Evolutionary conservation across 2,888 invertebrate genomes (phyloP).

Genomic region (Formica aserva): DNA sequence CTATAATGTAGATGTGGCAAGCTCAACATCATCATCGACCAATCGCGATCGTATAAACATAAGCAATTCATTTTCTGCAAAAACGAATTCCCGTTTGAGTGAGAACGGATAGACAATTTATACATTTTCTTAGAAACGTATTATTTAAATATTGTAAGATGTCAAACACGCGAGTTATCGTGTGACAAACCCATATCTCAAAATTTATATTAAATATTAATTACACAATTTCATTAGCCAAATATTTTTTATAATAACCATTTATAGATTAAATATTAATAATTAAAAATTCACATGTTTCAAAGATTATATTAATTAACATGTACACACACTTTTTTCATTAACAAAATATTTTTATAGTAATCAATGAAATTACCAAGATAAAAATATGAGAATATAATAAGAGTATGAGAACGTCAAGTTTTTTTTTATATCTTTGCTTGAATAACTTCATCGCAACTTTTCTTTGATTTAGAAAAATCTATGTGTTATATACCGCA

Average conservation of each 20-base stretch:
- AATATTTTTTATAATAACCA: not conserved
- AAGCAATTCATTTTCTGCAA: conserved; percentile 41
- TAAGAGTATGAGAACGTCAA: not conserved
- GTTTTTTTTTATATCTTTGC: not conserved
- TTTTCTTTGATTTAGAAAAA: conserved; percentile 21
- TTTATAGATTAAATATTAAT: not conserved
- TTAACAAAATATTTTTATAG: not conserved
- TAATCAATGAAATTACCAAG: not conserved
- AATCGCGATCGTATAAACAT: conserved; percentile 51
- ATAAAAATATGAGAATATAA: not conserved
- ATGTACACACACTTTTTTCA: not conserved
- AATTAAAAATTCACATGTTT: not conserved
- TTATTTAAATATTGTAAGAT: not conserved
- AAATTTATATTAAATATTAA: not conserved
- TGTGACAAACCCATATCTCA: not conserved
- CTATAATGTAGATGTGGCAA: conserved; percentile 46
- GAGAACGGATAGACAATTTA: not conserved
- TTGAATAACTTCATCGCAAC: conserved; percentile 3
- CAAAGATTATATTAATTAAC: not conserved
- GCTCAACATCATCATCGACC: conserved; percentile 49
- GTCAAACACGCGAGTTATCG: not conserved
- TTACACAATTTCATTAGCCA: not conserved
- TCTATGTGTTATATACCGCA: not conserved
- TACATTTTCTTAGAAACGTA: not conserved
- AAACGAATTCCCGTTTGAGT: not conserved